Evolutionary conservation across 2,797 vertebrate genomes (phyloP).

Genomic region (Amniataba percoides): DNA sequence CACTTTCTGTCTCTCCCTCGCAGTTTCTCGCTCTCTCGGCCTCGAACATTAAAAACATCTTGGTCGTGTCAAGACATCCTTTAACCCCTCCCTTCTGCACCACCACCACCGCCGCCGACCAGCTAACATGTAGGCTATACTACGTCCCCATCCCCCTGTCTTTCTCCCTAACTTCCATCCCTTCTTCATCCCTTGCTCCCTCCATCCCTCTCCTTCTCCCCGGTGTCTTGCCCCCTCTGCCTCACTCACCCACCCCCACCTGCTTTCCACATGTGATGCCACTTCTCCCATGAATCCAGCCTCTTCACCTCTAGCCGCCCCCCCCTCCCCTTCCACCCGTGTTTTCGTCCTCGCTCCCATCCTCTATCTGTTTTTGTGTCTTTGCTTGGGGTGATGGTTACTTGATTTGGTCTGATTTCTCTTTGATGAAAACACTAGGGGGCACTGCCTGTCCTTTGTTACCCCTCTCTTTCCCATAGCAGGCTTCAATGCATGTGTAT

Average conservation of each 20-base stretch:
- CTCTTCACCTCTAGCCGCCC: constrained; percentile 45
- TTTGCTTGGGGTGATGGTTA: constrained; percentile 69
- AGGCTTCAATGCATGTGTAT: constrained; percentile 66
- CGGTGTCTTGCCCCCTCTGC: constrained; percentile 28
- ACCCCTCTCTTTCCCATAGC: constrained; percentile 74
- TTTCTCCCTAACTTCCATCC: constrained; percentile 36
- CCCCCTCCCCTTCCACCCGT: constrained; percentile 1
- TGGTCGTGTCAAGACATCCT: constrained; percentile 81
- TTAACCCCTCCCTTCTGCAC: constrained; percentile 35
- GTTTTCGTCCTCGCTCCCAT: constrained; percentile 31
- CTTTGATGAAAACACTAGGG: constrained; percentile 94
- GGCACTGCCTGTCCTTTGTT: constrained; percentile 98
- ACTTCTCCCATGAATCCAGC: constrained; percentile 67
- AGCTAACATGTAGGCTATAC: constrained; percentile 23
- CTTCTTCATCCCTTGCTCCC: constrained; percentile 31
- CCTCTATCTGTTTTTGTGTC: constrained; percentile 64
- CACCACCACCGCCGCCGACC: too few relatives aligned
- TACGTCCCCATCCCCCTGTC: constrained; percentile 14
- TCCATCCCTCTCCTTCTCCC: constrained; percentile 20
- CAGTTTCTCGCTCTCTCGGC: constrained; percentile 48
- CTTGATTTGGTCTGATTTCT: constrained; percentile 84
- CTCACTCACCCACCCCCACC: constrained; percentile 38
- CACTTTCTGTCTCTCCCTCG: constrained; percentile 26
- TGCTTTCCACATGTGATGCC: constrained; percentile 68
- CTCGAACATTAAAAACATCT: constrained; percentile 84